A percentile compares a stretch with the other conserved stretches of the same genome.
Conservation (phyloP, 2,888 invertebrate species). For the Danaus chrysippus region DNA sequence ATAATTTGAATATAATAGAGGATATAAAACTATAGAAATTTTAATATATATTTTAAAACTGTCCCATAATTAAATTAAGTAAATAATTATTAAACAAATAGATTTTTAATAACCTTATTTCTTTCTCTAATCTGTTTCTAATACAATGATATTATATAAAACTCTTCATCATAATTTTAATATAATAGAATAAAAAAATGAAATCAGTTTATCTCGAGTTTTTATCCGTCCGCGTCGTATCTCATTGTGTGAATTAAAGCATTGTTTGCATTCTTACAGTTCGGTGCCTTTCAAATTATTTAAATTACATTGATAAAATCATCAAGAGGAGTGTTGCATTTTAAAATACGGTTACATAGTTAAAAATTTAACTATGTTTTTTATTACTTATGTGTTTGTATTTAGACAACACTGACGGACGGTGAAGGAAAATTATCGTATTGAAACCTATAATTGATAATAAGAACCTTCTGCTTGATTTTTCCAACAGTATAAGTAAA, state of each 20-base stretch:
- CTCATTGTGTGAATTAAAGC: conserved; percentile 33
- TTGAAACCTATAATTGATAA: too few relatives aligned
- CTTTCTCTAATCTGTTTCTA: neutral
- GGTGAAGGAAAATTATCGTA: too few relatives aligned
- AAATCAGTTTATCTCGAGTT: neutral
- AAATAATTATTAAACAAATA: too few relatives aligned
- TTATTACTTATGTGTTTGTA: too few relatives aligned
- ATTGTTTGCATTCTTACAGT: conserved; percentile 32
- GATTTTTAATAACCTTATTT: too few relatives aligned
- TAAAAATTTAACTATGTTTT: too few relatives aligned
- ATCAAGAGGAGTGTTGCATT: neutral
- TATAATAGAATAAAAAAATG: neutral
- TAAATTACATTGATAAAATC: neutral
- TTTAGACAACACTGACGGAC: too few relatives aligned
- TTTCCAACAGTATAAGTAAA: too few relatives aligned
- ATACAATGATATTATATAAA: neutral
- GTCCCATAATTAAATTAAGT: too few relatives aligned
- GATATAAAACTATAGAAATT: neutral
- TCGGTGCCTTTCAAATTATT: neutral
- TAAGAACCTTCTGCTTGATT: too few relatives aligned
- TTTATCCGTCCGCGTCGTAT: conserved; percentile 11
- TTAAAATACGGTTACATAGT: neutral
- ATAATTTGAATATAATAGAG: neutral
- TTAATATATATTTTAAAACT: too few relatives aligned
- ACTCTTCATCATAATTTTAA: neutral